A percentile compares a stretch with the other conserved stretches of the same genome.
These are phyloP conservation scores for Micoletzkya japonica DNA, from an alignment of 2,888 invertebrate genomes.

Conservation along the genomic window DNA sequence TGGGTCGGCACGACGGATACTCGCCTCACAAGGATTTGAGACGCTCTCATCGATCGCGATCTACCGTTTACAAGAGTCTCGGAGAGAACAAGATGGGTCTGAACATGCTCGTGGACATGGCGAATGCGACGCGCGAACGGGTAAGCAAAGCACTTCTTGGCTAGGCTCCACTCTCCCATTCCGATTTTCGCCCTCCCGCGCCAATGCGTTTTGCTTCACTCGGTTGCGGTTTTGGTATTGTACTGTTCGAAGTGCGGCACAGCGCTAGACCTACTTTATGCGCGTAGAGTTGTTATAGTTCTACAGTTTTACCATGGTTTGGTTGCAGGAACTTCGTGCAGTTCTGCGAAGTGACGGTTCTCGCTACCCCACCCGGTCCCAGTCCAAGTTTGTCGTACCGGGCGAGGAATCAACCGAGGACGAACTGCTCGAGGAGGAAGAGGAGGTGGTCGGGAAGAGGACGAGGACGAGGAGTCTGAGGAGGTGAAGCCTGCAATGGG, in stretches of 20 bases:
- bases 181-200: neutral
- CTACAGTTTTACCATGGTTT: neutral
- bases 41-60: constrained; percentile 43
- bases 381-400: neutral
- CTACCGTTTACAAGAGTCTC: constrained; percentile 43
- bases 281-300: neutral
- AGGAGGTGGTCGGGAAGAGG: too few species aligned
- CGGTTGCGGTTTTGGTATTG: neutral
- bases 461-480: neutral
- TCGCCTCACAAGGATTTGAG: constrained; percentile 46
- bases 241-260: neutral
- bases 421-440: too few species aligned
- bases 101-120: constrained; percentile 21
- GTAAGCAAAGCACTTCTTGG: neutral
- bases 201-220: too few species aligned
- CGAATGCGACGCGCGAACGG: constrained; percentile 27
- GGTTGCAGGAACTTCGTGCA: neutral
- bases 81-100: constrained; percentile 42
- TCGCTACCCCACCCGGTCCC: constrained; percentile 21
- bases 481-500: neutral
- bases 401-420: constrained; percentile 3
- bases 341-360: neutral
- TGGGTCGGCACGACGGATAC: constrained; percentile 36
- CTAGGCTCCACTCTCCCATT: neutral
- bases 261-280: neutral